Base-by-base conservation (phyloP, 2,113 vertebrate genomes). In the Echinops telfairi region DNA sequence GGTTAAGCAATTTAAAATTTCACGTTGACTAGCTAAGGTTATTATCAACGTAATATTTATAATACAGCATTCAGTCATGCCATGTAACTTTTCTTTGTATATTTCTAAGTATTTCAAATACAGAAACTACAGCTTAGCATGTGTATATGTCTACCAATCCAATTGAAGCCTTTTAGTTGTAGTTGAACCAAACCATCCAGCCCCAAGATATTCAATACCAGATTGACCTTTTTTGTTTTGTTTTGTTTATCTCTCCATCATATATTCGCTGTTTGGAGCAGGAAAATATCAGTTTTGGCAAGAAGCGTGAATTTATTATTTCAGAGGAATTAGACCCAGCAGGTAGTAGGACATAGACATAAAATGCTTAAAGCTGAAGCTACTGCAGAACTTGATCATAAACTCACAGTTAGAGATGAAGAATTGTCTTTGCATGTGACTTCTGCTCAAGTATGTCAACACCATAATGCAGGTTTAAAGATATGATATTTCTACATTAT, bases 231-330 rank as follows among this genome's bases (percentile, higher is more conserved):
- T 93, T 81, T 64, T 10, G 27, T 68, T 31, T 68, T 12, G 29
- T 31, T 68, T 68, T 68, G 27, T 68, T 71, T 71, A 16, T 71
- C 29, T 80, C 79, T 88, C 47, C 9, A 81, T 77, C 40, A 53
- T 87, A 40, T 14, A 89, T 10, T 78, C 66, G 17, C 15, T 75
- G 11, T n/a, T 25, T 78, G 20, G 81, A 88, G 71, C 57, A 80
- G 94, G 40, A 66, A 89, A 92, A 6, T 10, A 36, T 4, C 86
- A 78, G 11, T 60, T 22, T 92, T 94, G 84, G 25, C 6, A 68
- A 57, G 73, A 15, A 84, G 91, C 94, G 36, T n/a, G 22, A 94
- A 77, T 82, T 89, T 19, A 90, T 81, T 95, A 83, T 88, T 90
- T n/a, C 36, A 86, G 53, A 90, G 76, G 92, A 88, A 78, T 62